Conservation (phyloP, 2,797 vertebrate genomes). For the Myotis findleyi region DNA sequence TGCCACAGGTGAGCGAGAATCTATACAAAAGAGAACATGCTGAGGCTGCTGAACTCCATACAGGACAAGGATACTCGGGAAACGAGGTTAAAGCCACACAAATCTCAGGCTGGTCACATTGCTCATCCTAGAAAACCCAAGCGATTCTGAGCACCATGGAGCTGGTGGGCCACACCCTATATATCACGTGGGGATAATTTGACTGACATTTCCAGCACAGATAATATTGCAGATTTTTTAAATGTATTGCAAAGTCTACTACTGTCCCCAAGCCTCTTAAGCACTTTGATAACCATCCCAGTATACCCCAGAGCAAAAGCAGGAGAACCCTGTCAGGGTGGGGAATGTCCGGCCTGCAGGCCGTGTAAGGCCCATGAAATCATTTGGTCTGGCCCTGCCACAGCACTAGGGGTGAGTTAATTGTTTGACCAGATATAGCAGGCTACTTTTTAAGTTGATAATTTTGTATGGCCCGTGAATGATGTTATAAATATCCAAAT, state of each 20-base stretch:
- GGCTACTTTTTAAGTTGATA: too few relatives aligned
- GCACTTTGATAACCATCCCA: neutral
- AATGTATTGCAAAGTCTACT: neutral
- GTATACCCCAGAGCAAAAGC: neutral
- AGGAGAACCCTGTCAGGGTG: neutral
- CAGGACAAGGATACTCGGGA: accelerated
- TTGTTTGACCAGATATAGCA: too few relatives aligned
- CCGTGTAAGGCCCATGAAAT: too few relatives aligned
- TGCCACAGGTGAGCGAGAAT: slow-evolving; percentile 97
- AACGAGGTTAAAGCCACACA: too few relatives aligned
- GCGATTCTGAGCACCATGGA: neutral
- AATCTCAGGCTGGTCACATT: accelerated
- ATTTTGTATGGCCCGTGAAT: too few relatives aligned
- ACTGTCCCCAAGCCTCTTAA: neutral
- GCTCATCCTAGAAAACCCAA: neutral
- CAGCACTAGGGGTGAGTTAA: too few relatives aligned
- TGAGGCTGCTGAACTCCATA: accelerated
- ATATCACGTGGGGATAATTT: neutral
- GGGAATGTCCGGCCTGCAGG: too few relatives aligned
- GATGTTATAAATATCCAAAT: too few relatives aligned
- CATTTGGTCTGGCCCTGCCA: too few relatives aligned
- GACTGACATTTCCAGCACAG: neutral
- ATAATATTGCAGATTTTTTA: neutral
- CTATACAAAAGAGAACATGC: slow-evolving; percentile 73
- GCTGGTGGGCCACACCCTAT: too few relatives aligned